Evolutionary conservation across 2,888 invertebrate genomes (phyloP), one percentile per base, ranked within the genome.

Genomic region (Frankliniella intonsa): DNA sequence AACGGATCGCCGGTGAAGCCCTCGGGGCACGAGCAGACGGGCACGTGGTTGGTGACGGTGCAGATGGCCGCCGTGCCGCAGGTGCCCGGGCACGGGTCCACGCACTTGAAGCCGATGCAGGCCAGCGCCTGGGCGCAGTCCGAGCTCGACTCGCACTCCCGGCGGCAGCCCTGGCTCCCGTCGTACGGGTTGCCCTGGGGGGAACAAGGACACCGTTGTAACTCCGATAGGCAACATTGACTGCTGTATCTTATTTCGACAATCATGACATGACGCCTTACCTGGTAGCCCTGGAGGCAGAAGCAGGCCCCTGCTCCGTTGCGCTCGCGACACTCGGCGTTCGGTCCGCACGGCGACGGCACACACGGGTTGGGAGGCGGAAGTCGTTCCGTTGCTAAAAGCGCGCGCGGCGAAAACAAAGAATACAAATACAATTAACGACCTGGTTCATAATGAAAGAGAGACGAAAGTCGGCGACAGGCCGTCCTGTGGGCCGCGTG

Each of bases 281-380:
- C 96, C 85, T 94, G 92, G 85, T 92, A 94, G 49, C 94, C 94
- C 82, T 92, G 90, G 10, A 92, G 92, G 86, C 96, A 96, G 50
- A 92, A 91, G 86, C 96, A 97, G 65, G 96, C 95, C n/a, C 94
- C 95, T 0, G 95, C 94, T 17, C 94, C 93, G 85, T 95, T 94
- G 84, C 92, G 90, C 88, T 95, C 95, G 11, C 94, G 91, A 85
- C 94, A 96, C 88, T 95, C 94, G 3, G 95, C 94, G 85, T 95
- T 94, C 9, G 93, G 93, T 69, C 96, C 96, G 86, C 96, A 96
- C 2, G 95, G 95, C 82, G 94, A 94, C 81, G 95, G 95, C 82
- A 90, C 90, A 86, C 96, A 95, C 9, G 96, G 95, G 84, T 94
- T 92, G n/a, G 92, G 87, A 80, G 91, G 90, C n/a, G 84, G 83